A percentile compares a stretch with the other conserved stretches of the same genome.
Evolutionary conservation across 1,140 invertebrate genomes (phyloP).

Genomic region (Lepidurus apus): DNA sequence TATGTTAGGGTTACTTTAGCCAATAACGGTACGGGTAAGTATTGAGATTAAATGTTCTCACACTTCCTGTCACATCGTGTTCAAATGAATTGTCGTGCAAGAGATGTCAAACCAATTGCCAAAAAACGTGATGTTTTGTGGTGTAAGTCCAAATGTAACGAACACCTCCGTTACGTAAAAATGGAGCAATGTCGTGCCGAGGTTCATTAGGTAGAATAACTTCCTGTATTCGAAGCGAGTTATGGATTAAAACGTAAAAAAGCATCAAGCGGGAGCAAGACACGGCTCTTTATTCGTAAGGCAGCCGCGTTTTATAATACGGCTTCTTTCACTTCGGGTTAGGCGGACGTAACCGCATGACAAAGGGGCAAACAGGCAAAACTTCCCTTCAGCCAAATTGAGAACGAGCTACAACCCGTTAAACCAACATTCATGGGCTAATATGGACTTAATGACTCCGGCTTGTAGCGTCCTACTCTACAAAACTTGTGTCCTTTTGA

Average conservation of each 20-base stretch:
- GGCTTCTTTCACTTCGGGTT: neutral
- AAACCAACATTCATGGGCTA: neutral
- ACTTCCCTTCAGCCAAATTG: neutral
- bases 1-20: too few species aligned
- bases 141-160: neutral
- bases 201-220: conserved; percentile 11
- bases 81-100: neutral
- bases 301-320: neutral
- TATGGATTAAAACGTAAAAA: neutral
- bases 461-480: neutral
- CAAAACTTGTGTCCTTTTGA: neutral
- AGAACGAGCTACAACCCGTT: neutral
- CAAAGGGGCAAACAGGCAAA: neutral
- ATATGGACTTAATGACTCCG: neutral
- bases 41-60: neutral
- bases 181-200: neutral
- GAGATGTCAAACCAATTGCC: neutral
- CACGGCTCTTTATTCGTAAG: neutral
- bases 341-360: neutral
- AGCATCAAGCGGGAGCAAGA: neutral
- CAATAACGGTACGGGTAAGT: neutral
- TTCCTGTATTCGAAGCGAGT: neutral
- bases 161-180: neutral
- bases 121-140: neutral
- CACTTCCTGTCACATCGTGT: conserved; percentile 14